These are phyloP conservation scores for Tipula confusa DNA, from an alignment of 2,888 invertebrate species.

Conservation along the genomic window DNA sequence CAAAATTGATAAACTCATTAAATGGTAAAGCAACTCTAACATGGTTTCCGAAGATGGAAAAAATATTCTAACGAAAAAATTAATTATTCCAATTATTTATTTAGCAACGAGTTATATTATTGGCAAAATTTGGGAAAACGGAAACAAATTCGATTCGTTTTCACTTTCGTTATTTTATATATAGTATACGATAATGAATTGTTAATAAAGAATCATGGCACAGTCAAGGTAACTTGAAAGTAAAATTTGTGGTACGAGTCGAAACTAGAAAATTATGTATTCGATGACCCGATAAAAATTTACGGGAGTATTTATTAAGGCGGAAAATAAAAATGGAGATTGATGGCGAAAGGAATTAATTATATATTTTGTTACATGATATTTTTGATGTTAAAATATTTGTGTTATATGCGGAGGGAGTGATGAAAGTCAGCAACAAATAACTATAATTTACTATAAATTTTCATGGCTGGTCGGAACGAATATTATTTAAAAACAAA, in stretches of 20 bases:
- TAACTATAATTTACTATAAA: too few species aligned
- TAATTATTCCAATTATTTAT: not conserved
- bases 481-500: too few species aligned
- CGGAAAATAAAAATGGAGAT: not conserved
- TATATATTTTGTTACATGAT: not conserved
- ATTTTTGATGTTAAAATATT: too few species aligned
- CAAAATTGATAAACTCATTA: not conserved
- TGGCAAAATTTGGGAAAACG: not conserved
- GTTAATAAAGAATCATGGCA: not conserved
- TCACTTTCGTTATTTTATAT: not conserved
- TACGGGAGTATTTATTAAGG: not conserved
- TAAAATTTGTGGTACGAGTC: too few species aligned
- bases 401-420: too few species aligned
- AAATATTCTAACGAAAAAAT: not conserved
- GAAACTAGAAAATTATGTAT: too few species aligned
- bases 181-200: not conserved
- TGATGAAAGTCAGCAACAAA: too few species aligned
- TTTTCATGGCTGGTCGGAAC: too few species aligned
- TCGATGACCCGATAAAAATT: not conserved
- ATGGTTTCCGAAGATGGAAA: not conserved
- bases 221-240: not conserved
- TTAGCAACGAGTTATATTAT: not conserved
- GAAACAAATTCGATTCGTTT: not conserved
- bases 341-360: not conserved
- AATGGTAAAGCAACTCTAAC: not conserved